These are phyloP conservation scores for Trematomus bernacchii DNA, from an alignment of 2,797 vertebrate genomes.

Conservation along the genomic window DNA sequence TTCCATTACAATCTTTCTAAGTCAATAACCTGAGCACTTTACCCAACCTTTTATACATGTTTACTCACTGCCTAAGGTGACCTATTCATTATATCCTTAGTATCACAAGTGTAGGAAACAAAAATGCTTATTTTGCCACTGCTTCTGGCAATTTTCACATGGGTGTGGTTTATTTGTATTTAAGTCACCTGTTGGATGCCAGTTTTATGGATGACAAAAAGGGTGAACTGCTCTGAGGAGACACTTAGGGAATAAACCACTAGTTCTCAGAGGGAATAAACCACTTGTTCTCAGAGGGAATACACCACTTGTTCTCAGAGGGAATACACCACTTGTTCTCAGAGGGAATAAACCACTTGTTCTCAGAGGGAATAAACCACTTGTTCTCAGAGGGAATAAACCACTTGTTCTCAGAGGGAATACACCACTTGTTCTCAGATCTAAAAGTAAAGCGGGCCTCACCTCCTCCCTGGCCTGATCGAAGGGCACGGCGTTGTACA, in stretches of 20 bases:
- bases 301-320: background rate
- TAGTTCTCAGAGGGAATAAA: background rate
- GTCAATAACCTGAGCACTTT: background rate
- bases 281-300: too few relatives aligned
- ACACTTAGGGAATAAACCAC: background rate
- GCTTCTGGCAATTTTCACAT: too few relatives aligned
- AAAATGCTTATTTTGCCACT: too few relatives aligned
- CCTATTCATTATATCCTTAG: background rate
- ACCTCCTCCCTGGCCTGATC: conserved; percentile 91
- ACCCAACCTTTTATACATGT: background rate
- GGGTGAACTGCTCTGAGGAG: too few relatives aligned
- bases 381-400: too few relatives aligned
- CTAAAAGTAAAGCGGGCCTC: conserved; percentile 8
- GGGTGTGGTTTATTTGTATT: too few relatives aligned
- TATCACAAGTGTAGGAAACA: background rate
- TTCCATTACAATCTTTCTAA: background rate
- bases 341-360: background rate
- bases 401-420: too few relatives aligned
- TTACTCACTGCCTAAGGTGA: background rate
- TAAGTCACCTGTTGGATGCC: too few relatives aligned
- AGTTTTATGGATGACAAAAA: too few relatives aligned
- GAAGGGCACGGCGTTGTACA: conserved; percentile 87
- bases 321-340: too few relatives aligned
- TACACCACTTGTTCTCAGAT: background rate
- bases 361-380: too few relatives aligned